A percentile compares a stretch with the other conserved stretches of the same genome.
Evolutionary conservation across 2,797 vertebrate genomes (phyloP).

Genomic region (Antrozous pallidus): DNA sequence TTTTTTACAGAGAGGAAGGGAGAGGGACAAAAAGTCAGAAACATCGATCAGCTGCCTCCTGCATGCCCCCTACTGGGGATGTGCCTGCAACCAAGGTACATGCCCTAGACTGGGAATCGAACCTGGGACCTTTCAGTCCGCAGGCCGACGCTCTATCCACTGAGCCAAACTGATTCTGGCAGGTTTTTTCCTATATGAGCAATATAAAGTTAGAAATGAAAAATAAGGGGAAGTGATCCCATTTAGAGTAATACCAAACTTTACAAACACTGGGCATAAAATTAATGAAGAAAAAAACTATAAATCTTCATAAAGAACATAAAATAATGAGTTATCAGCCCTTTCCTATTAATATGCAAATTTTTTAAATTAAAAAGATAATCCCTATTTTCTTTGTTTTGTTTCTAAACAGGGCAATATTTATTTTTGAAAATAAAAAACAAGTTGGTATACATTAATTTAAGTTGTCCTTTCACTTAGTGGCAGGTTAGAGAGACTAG

Average conservation of each 20-base stretch:
- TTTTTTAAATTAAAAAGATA: background rate
- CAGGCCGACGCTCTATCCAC: no score
- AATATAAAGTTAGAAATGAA: background rate
- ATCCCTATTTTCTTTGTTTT: background rate
- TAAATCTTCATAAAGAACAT: background rate
- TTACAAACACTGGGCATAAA: background rate
- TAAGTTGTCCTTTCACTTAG: background rate
- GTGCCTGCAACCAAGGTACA: no score
- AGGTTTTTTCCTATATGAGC: background rate
- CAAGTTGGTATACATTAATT: background rate
- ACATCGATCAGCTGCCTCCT: no score
- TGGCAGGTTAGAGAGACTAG: background rate
- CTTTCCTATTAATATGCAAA: background rate
- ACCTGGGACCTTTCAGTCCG: no score
- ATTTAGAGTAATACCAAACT: slow-evolving; percentile 2
- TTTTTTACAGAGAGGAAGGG: no score
- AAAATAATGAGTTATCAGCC: background rate
- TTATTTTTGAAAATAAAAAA: background rate
- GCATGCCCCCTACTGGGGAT: no score
- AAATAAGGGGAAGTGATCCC: background rate
- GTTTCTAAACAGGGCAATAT: slow-evolving; percentile 3
- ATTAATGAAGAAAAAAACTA: background rate
- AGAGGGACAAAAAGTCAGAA: no score
- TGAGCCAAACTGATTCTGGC: no score
- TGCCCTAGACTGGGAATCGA: no score